phyloP scores from a whole-genome alignment of 1,140 invertebrate genomes.

The Caerostris extrusa region DNA sequence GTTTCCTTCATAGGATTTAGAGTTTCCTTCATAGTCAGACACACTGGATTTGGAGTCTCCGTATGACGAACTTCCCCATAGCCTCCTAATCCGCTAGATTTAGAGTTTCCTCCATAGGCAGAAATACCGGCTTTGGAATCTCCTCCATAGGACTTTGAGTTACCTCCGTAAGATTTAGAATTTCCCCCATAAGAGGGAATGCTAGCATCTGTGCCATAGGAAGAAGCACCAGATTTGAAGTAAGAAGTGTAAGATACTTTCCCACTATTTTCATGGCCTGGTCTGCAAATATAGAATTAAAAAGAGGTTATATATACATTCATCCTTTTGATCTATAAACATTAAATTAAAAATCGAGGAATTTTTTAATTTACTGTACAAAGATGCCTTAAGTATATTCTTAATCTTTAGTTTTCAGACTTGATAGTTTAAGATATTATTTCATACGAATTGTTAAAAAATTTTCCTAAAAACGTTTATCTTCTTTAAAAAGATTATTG shows the following conservation, averaged over 20 bases:
- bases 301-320: too few relatives aligned
- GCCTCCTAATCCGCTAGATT: neutral
- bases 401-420: too few relatives aligned
- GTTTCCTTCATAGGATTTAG: neutral
- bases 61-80: neutral
- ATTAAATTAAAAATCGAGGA: too few relatives aligned
- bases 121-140: neutral
- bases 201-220: neutral
- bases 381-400: too few relatives aligned
- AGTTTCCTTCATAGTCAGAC: neutral
- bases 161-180: neutral
- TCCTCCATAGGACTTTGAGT: neutral
- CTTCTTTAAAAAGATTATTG: too few relatives aligned
- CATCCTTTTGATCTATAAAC: too few relatives aligned
- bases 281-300: neutral
- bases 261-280: neutral
- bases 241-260: neutral
- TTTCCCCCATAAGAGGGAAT: neutral
- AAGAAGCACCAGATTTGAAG: constrained; percentile 11
- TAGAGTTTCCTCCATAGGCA: neutral
- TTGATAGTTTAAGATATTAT: too few relatives aligned
- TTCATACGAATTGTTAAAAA: too few relatives aligned
- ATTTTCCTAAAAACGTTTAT: too few relatives aligned
- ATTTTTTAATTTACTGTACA: too few relatives aligned
- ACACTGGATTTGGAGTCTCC: neutral